These are phyloP conservation scores for Allacma fusca DNA, from an alignment of 2,888 invertebrate genomes.

Conservation along the genomic window DNA sequence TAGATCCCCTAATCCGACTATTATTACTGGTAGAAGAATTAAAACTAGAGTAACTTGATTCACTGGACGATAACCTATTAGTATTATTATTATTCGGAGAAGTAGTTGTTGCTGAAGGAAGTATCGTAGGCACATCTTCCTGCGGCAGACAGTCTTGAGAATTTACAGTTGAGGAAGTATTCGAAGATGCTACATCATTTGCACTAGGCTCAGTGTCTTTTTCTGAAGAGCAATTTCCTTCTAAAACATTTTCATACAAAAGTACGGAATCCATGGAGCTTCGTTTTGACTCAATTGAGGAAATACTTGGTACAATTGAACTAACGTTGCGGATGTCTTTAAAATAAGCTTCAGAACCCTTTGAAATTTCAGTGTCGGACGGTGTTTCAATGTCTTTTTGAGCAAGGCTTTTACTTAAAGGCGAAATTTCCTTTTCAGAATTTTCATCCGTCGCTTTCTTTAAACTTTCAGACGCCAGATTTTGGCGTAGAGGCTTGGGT, in stretches of 20 bases:
- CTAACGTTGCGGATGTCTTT: too few species aligned
- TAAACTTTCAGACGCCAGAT: background rate
- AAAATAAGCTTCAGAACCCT: too few species aligned
- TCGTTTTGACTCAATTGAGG: background rate
- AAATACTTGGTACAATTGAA: too few species aligned
- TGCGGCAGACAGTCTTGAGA: background rate
- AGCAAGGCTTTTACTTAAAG: too few species aligned
- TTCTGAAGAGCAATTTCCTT: background rate
- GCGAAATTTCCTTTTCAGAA: background rate
- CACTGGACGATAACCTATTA: background rate
- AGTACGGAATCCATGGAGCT: constrained; percentile 25
- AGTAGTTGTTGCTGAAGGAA: background rate
- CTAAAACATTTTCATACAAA: constrained; percentile 37
- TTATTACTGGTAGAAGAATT: background rate
- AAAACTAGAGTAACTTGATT: background rate
- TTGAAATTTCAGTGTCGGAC: too few species aligned
- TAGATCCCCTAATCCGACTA: background rate
- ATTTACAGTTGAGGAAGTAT: background rate
- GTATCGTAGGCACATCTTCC: background rate
- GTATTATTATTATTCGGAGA: background rate
- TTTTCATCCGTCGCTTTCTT: background rate
- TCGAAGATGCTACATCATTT: background rate
- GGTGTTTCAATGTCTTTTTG: too few species aligned
- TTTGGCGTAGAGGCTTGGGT: constrained; percentile 53
- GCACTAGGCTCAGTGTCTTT: background rate